Evolutionary conservation across 2,888 invertebrate species (phyloP), one percentile per base, ranked within the genome.

Genomic region (Lepidonotus clava): DNA sequence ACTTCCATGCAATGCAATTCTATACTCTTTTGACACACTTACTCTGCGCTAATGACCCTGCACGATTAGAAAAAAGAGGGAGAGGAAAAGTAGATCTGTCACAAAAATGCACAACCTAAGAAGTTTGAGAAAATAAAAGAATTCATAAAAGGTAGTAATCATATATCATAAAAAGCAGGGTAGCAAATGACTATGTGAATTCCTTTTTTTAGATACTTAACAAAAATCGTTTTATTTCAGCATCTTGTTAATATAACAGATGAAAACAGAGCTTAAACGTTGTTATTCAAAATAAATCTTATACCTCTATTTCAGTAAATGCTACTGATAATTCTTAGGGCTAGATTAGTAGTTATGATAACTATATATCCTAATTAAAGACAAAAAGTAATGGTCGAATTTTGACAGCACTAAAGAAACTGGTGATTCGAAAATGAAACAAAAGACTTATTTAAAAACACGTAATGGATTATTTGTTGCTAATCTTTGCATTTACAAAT

Each of bases 31-130:
- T 36, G 21, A 71, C 21, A 11, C 34, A 80, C 80, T 80, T 80
- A 80, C 80, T 80, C 46, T 51, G 41, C 46, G 28, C 41, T 80
- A 40, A 80, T 80, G 46, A 80, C n/a, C 41, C 80, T 80, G 80
- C 18, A 51, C 1, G 80, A 34, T 51, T 21, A 51, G 21, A 80
- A 34, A 34, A 71, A 71, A 14, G 66, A 66, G 32, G 14, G 24
- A 18, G 38, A 71, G 21, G 36, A 38, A 38, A 71, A 71, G 32
- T 34, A 14, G n/a, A 21, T 18, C 18, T n/a, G n/a, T 36, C 11
- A 71, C 5, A 34, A 71, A 38, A 11, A 46, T 0, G n/a, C 71
- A 36, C 18, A 71, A 71, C 11, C 34, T 32, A 66, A 34, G 38
- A 71, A 71, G 8, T 46, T 46, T 11, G 18, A 8, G 18, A 46